Conservation (phyloP, 2,797 vertebrate genomes). For the Gallinago stenura region DNA sequence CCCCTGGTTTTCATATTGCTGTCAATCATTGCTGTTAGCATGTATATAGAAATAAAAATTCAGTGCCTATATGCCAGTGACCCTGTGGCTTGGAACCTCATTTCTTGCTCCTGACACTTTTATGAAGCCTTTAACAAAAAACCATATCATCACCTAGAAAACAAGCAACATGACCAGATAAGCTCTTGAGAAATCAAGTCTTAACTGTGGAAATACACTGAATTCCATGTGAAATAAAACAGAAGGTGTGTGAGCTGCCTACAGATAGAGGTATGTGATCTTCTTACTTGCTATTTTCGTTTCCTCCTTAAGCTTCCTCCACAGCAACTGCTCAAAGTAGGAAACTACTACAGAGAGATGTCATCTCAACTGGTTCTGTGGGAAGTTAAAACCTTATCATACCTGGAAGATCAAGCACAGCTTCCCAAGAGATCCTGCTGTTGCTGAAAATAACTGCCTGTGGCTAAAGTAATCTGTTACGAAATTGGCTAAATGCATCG, state of each 20-base stretch:
- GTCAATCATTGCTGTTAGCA: background rate
- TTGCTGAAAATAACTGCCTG: conserved; percentile 37
- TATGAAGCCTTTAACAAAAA: background rate
- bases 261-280: background rate
- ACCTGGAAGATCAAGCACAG: background rate
- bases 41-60: background rate
- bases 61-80: background rate
- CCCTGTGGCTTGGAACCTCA: background rate
- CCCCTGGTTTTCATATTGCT: background rate
- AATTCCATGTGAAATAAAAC: conserved; percentile 29
- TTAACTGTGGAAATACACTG: background rate
- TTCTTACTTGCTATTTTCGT: background rate
- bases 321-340: background rate
- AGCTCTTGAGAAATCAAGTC: conserved; percentile 32
- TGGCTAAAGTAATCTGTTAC: background rate
- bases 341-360: background rate
- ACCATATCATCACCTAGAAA: background rate
- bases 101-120: background rate
- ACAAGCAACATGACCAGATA: conserved; percentile 5
- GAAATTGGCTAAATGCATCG: background rate
- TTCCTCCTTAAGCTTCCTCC: background rate
- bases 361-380: background rate
- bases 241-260: background rate
- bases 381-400: background rate
- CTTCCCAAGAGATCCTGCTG: background rate